These are phyloP conservation scores for Gisinianus flammeolus DNA, from an alignment of 2,888 invertebrate genomes.

Conservation along the genomic window DNA sequence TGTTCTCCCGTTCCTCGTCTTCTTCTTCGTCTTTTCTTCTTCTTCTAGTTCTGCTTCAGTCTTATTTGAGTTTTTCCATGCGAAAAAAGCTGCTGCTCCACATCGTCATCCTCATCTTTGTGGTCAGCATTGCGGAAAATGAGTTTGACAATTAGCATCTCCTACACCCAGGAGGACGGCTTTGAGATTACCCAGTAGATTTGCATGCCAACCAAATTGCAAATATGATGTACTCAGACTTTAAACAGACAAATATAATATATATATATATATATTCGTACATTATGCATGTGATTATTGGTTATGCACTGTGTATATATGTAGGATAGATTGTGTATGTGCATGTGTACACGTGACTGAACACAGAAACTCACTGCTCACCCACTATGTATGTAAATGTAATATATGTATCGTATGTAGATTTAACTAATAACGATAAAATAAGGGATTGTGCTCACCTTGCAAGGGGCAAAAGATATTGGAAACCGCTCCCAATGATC, in stretches of 20 bases:
- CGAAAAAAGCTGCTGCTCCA: not conserved
- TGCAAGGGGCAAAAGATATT: conserved; percentile 51
- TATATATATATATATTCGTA: too few relatives aligned
- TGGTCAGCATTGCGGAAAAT: conserved; percentile 51
- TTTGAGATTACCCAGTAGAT: conserved; percentile 48
- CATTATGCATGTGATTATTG: too few relatives aligned
- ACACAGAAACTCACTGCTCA: too few relatives aligned
- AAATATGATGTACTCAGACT: conserved; percentile 52
- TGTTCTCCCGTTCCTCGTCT: too few relatives aligned
- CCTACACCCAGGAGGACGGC: conserved; percentile 51
- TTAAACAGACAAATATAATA: not conserved
- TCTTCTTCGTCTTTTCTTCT: not conserved
- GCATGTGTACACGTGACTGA: too few relatives aligned
- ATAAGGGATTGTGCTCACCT: conserved; percentile 49
- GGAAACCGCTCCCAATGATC: conserved; percentile 48
- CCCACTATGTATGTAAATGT: too few relatives aligned
- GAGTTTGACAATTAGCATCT: conserved; percentile 51
- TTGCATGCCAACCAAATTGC: conserved; percentile 47
- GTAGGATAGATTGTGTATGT: too few relatives aligned
- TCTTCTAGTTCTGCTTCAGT: conserved; percentile 3
- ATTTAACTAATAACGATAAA: too few relatives aligned
- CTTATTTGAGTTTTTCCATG: conserved; percentile 12
- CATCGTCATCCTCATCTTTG: not conserved
- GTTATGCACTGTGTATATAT: too few relatives aligned
- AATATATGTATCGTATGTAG: too few relatives aligned